Conservation (phyloP, 2,888 invertebrate genomes). For the Ophraella communa region DNA sequence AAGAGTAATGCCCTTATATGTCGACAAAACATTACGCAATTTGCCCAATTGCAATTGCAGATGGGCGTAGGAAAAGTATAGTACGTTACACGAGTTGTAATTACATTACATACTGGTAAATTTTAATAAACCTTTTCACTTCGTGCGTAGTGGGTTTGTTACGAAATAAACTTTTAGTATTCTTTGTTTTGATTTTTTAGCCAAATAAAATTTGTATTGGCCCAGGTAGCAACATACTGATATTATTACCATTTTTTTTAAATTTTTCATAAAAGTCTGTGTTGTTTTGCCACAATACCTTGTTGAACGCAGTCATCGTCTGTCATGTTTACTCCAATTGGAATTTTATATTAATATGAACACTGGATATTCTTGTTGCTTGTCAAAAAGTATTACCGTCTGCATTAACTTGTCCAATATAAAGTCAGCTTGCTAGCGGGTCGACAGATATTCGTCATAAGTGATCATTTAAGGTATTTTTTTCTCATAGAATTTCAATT, state of each 20-base stretch:
- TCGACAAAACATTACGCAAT: too few relatives aligned
- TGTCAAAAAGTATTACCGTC: constrained; percentile 38
- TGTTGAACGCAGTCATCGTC: constrained; percentile 30
- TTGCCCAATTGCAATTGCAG: too few relatives aligned
- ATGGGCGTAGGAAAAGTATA: too few relatives aligned
- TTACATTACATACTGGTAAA: too few relatives aligned
- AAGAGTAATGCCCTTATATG: too few relatives aligned
- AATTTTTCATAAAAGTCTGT: constrained; percentile 21
- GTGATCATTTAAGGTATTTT: constrained; percentile 1
- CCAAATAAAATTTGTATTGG: not conserved
- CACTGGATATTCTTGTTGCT: constrained; percentile 36
- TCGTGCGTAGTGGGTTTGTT: too few relatives aligned
- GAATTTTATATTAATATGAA: constrained; percentile 38
- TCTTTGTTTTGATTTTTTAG: too few relatives aligned
- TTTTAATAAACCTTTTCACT: too few relatives aligned
- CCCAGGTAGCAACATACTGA: constrained; percentile 2
- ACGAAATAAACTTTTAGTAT: too few relatives aligned
- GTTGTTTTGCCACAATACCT: constrained; percentile 7
- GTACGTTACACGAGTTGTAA: too few relatives aligned
- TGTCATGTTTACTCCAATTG: constrained; percentile 39
- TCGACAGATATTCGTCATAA: constrained; percentile 19
- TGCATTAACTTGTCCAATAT: constrained; percentile 8
- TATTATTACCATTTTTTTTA: constrained; percentile 25
- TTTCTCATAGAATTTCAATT: not conserved
- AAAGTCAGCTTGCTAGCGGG: constrained; percentile 9